These are phyloP conservation scores for Argyrosomus regius DNA, from an alignment of 2,797 vertebrate genomes.

Conservation along the genomic window DNA sequence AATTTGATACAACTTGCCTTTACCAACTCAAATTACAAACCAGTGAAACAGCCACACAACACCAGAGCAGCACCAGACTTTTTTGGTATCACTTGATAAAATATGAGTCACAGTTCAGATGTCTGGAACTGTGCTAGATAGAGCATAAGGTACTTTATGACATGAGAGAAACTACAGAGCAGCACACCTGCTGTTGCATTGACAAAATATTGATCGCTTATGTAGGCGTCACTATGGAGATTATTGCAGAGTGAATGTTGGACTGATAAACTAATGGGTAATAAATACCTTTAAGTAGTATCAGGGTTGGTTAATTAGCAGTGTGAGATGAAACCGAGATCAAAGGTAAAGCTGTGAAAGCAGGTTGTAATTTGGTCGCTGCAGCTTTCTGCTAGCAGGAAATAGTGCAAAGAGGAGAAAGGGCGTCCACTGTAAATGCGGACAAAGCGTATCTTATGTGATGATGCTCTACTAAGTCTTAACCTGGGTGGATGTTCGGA, in stretches of 20 bases:
- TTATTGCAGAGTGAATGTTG: slow-evolving; percentile 52
- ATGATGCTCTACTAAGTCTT: slow-evolving; percentile 53
- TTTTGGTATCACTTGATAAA: not conserved
- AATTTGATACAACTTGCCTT: not conserved
- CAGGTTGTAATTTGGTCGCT: slow-evolving; percentile 32
- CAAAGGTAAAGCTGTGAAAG: slow-evolving; percentile 67
- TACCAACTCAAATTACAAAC: not conserved
- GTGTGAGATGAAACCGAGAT: slow-evolving; percentile 49
- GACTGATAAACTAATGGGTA: slow-evolving; percentile 57
- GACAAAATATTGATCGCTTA: slow-evolving; percentile 60
- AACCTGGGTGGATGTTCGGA: slow-evolving; percentile 33
- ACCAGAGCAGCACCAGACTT: not conserved
- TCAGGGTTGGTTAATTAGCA: slow-evolving; percentile 50
- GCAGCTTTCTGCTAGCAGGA: slow-evolving; percentile 20
- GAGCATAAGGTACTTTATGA: no score
- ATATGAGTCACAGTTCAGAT: not conserved
- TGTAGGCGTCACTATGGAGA: slow-evolving; percentile 47
- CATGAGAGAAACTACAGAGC: not conserved
- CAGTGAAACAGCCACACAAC: not conserved
- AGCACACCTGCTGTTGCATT: slow-evolving; percentile 27
- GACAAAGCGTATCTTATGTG: slow-evolving; percentile 17
- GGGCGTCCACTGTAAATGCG: slow-evolving; percentile 17
- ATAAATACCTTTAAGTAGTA: slow-evolving; percentile 56
- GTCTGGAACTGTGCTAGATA: not conserved
- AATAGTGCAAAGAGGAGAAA: slow-evolving; percentile 9